Conservation (phyloP, 2,888 invertebrate genomes). For the Erebia ligea region DNA sequence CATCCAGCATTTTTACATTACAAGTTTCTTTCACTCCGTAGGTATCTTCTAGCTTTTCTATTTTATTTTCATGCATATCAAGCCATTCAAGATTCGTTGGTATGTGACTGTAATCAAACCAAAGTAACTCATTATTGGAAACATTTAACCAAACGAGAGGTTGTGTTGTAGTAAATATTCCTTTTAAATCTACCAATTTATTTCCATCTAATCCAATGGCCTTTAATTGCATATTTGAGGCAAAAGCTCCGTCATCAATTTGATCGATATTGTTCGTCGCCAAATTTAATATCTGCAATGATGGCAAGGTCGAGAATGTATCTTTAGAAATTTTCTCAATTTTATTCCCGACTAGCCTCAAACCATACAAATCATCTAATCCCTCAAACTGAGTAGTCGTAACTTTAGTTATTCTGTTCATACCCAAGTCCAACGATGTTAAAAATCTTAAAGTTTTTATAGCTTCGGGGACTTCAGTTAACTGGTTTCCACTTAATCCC, state of each 20-base stretch:
- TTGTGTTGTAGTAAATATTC: slow-evolving; percentile 88
- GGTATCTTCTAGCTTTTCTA: slow-evolving; percentile 89
- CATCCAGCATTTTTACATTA: slow-evolving; percentile 90
- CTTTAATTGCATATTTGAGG: slow-evolving; percentile 87
- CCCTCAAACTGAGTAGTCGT: slow-evolving; percentile 89
- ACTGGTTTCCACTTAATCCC: slow-evolving; percentile 88
- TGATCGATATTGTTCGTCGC: slow-evolving; percentile 90
- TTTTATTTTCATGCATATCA: slow-evolving; percentile 91
- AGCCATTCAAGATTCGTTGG: slow-evolving; percentile 90
- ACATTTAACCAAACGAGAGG: slow-evolving; percentile 92
- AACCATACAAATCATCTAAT: slow-evolving; percentile 88
- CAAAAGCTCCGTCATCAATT: slow-evolving; percentile 91
- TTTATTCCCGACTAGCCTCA: slow-evolving; percentile 91
- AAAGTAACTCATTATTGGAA: slow-evolving; percentile 89
- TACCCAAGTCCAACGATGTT: slow-evolving; percentile 91
- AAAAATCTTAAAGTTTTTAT: slow-evolving; percentile 87
- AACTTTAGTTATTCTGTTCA: slow-evolving; percentile 90
- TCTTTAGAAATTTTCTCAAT: slow-evolving; percentile 89
- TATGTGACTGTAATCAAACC: slow-evolving; percentile 92
- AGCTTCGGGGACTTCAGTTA: slow-evolving; percentile 88
- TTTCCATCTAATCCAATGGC: slow-evolving; percentile 91
- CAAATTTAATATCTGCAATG: slow-evolving; percentile 90
- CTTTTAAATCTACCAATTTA: slow-evolving; percentile 89
- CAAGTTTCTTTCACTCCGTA: slow-evolving; percentile 86
- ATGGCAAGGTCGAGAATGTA: slow-evolving; percentile 87